Percentiles rank a stretch among this genome's conserved stretches.
Conservation (phyloP, 2,113 vertebrate species). For the Alligator sinensis region DNA sequence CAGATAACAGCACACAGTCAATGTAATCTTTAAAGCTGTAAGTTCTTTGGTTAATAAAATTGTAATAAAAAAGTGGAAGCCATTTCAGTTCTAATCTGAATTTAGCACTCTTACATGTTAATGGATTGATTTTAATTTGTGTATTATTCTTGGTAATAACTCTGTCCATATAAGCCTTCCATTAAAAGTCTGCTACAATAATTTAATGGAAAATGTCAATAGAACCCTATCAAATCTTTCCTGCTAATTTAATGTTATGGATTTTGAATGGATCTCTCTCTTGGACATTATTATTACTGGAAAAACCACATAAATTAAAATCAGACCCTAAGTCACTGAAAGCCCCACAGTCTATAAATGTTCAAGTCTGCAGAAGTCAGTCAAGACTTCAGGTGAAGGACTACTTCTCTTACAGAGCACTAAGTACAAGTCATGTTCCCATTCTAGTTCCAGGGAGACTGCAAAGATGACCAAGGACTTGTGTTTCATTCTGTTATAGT, state of each 20-base stretch:
- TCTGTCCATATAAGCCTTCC: not conserved
- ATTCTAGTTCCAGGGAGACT: not conserved
- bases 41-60: not conserved
- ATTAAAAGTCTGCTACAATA: slow-evolving; percentile 28
- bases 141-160: slow-evolving; percentile 43
- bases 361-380: slow-evolving; percentile 5
- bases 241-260: slow-evolving; percentile 36
- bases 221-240: slow-evolving; percentile 27
- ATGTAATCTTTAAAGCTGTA: not conserved
- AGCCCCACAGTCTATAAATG: not conserved
- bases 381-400: not conserved
- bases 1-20: not conserved
- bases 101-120: not conserved
- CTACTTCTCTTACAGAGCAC: not conserved
- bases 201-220: slow-evolving; percentile 49
- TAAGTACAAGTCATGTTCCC: not conserved
- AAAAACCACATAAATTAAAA: slow-evolving; percentile 52
- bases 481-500: not conserved
- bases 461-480: not conserved
- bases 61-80: not conserved
- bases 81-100: slow-evolving; percentile 21
- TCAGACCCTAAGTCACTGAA: slow-evolving; percentile 25
- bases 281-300: slow-evolving; percentile 32
- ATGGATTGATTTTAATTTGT: slow-evolving; percentile 42
- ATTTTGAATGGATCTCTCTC: slow-evolving; percentile 56